phyloP scores from a whole-genome alignment of 2,888 invertebrate species.

The Hoplodrina ambigua region DNA sequence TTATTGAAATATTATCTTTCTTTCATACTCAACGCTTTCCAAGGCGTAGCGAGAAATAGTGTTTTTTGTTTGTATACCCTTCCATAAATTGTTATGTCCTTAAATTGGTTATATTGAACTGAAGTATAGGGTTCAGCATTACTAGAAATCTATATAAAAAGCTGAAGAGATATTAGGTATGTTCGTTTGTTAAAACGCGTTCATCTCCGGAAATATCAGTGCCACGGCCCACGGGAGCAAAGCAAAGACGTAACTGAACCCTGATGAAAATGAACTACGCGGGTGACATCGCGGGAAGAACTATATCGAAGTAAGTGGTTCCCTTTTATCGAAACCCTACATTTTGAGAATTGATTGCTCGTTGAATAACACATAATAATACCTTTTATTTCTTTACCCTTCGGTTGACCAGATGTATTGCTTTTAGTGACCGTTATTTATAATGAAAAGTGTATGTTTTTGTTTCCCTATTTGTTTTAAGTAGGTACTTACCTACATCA shows the following conservation, averaged over 20 bases:
- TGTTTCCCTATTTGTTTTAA: not conserved
- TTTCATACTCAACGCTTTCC: not conserved
- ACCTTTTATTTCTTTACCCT: not conserved
- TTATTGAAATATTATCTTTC: slow-evolving; percentile 4
- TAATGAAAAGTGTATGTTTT: not conserved
- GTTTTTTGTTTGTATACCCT: slow-evolving; percentile 2
- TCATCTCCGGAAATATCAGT: too few species aligned
- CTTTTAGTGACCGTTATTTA: not conserved
- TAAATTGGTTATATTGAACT: not conserved
- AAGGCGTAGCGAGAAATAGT: not conserved
- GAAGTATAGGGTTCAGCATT: not conserved
- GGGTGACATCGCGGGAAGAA: too few species aligned
- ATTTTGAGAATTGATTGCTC: not conserved
- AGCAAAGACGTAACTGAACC: too few species aligned
- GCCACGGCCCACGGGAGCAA: too few species aligned
- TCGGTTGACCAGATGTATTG: not conserved
- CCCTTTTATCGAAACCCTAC: too few species aligned
- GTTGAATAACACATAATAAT: not conserved
- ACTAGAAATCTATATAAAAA: not conserved
- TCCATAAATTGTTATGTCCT: not conserved
- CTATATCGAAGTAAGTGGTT: too few species aligned
- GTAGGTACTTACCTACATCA: not conserved
- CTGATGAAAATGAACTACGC: too few species aligned
- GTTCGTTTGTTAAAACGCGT: too few species aligned
- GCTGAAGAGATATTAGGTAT: too few species aligned